These are phyloP conservation scores for Ariopsis seemanni DNA, from an alignment of 2,113 vertebrate genomes.

Conservation along the genomic window DNA sequence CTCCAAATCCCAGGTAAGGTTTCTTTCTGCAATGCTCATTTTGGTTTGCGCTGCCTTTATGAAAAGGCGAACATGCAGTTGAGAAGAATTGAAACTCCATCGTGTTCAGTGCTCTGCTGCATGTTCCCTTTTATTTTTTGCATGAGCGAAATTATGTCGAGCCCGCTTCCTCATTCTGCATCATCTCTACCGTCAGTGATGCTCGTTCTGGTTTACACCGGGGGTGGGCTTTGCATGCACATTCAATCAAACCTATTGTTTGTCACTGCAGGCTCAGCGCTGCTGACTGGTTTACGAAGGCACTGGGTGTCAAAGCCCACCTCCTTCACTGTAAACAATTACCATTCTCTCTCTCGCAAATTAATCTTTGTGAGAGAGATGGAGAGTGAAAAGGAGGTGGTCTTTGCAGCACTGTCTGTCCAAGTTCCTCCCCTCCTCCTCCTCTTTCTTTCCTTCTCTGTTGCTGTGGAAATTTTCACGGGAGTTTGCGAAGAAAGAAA, in stretches of 20 bases:
- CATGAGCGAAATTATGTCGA: neutral
- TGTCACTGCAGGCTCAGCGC: slow-evolving; percentile 7
- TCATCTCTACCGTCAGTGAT: neutral
- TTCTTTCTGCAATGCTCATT: neutral
- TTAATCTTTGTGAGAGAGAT: slow-evolving; percentile 35
- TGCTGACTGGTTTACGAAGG: slow-evolving; percentile 41
- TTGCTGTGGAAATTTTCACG: slow-evolving; percentile 45
- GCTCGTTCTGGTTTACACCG: slow-evolving; percentile 16
- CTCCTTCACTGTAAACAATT: slow-evolving; percentile 23
- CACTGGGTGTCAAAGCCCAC: slow-evolving; percentile 34
- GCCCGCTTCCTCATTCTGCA: slow-evolving; percentile 9
- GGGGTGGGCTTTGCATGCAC: neutral
- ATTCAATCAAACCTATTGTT: slow-evolving; percentile 37
- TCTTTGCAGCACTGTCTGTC: slow-evolving; percentile 11
- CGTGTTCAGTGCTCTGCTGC: neutral
- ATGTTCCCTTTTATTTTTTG: neutral
- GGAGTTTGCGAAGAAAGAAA: slow-evolving; percentile 24
- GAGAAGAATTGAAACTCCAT: neutral
- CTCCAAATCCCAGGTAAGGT: slow-evolving; percentile 53
- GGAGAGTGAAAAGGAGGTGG: neutral
- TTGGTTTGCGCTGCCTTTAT: neutral
- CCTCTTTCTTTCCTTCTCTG: slow-evolving; percentile 22
- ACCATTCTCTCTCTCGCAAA: slow-evolving; percentile 1
- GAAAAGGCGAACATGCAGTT: neutral
- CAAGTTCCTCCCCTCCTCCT: neutral